phyloP scores from a whole-genome alignment of 2,888 invertebrate genomes.

The Noctua comes region DNA sequence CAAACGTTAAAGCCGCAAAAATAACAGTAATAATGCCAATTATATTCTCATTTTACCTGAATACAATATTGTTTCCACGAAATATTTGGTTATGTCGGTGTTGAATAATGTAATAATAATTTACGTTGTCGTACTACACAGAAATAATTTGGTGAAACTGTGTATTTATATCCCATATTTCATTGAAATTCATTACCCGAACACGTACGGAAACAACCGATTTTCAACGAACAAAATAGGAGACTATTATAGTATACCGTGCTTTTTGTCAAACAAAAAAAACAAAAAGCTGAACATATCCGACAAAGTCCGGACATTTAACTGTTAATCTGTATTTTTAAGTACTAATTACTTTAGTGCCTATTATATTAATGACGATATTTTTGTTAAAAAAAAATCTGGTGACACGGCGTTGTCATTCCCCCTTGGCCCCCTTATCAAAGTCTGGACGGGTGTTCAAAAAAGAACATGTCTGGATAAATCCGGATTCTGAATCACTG shows the following conservation, averaged over 20 bases:
- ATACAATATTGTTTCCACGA: neutral
- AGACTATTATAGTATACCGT: too few species aligned
- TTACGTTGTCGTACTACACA: neutral
- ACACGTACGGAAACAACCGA: constrained; percentile 3
- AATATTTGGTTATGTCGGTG: constrained; percentile 13
- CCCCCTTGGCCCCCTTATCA: neutral
- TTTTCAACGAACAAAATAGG: neutral
- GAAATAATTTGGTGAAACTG: constrained; percentile 10
- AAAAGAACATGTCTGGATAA: neutral
- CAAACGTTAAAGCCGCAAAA: constrained; percentile 12
- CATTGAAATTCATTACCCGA: constrained; percentile 18
- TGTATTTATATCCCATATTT: constrained; percentile 24
- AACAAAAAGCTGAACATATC: neutral
- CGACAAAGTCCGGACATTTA: neutral
- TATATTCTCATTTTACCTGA: neutral
- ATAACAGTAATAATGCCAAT: constrained; percentile 2
- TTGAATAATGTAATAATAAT: constrained; percentile 27
- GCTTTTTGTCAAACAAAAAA: too few species aligned
- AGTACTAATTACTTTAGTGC: too few species aligned
- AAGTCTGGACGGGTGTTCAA: neutral
- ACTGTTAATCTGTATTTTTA: too few species aligned
- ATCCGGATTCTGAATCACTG: neutral
- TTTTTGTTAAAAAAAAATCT: too few species aligned
- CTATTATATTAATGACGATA: too few species aligned
- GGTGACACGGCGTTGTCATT: neutral